Evolutionary conservation across 2,888 invertebrate species (phyloP), one percentile per base, ranked within the genome.

Genomic region (Heterodera filipjevi): DNA sequence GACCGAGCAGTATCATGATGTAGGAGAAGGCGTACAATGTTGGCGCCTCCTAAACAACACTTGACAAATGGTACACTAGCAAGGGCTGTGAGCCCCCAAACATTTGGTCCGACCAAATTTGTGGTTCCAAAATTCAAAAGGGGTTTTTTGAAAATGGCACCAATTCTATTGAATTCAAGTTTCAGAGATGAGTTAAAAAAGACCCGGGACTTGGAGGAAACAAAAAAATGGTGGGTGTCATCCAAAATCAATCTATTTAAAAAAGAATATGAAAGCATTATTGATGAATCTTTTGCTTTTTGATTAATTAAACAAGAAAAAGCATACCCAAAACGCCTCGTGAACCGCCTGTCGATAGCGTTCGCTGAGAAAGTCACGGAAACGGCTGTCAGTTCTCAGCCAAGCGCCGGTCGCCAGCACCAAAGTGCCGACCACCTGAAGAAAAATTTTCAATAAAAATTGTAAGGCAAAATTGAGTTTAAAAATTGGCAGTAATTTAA

Each of bases 341-440:
- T 86, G 79, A 8, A 88, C 88, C 32, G 84, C 87, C 77, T 87
- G 87, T 2, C 87, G 86, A 77, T 88, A 88, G 81, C 89, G 79
- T 76, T 89, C 89, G 75, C 87, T 88, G 49, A 89, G 82, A 78
- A 89, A 89, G 53, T 88, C 85, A 22, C 87, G 80, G 78, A 89
- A 89, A 49, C 87, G 83, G 71, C 85, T 85, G 81, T 88, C 88
- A 16, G 85, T 84, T 59, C 87, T 80, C 27, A 89, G 81, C 87
- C 88, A 89, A 3, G 84, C 79, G 64, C 89, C 88, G 77, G 86
- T 79, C 0, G 85, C 84, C 59, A 89, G 35, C 6, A 85, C 76
- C 6, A 83, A 77, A 5, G 82, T 78, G 27, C 89, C 89, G 59
- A 89, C 88, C 22, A 86, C 79, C 86, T 86, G 77, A 59, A 81